These are phyloP conservation scores for Bostrychus sinensis DNA, from an alignment of 2,113 vertebrate genomes.

Conservation along the genomic window DNA sequence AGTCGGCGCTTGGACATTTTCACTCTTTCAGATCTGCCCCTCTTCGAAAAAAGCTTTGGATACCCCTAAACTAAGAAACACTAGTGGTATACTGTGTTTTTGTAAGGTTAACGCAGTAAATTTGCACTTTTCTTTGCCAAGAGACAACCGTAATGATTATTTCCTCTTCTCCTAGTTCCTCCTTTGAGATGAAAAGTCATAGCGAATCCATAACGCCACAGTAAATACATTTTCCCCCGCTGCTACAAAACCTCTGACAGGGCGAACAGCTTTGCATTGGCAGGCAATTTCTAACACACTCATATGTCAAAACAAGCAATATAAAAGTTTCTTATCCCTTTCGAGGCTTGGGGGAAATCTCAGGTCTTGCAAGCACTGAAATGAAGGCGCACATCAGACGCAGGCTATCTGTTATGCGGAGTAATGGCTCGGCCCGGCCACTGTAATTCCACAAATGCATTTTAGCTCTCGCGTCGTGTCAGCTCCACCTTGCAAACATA, in stretches of 20 bases:
- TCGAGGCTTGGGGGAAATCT: conserved; percentile 53
- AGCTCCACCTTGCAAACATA: conserved; percentile 53
- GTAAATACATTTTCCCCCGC: conserved; percentile 53
- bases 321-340: conserved; percentile 51
- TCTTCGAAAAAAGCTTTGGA: too few species aligned
- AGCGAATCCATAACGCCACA: conserved; percentile 41
- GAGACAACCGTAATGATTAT: conserved; percentile 17
- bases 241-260: conserved; percentile 43
- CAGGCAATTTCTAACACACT: conserved; percentile 53
- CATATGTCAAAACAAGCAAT: conserved; percentile 60
- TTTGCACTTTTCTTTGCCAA: not conserved
- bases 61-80: too few species aligned
- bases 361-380: conserved; percentile 46
- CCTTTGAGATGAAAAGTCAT: conserved; percentile 38
- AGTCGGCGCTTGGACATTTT: too few species aligned
- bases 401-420: conserved; percentile 57
- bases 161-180: not conserved
- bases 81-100: too few species aligned
- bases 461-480: conserved; percentile 50
- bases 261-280: conserved; percentile 49
- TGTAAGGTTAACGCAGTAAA: not conserved
- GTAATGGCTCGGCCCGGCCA: conserved; percentile 45
- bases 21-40: too few species aligned
- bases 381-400: conserved; percentile 52
- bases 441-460: conserved; percentile 63